These are phyloP conservation scores for Mamestra configurata DNA, from an alignment of 1,140 invertebrate species.

Conservation along the genomic window DNA sequence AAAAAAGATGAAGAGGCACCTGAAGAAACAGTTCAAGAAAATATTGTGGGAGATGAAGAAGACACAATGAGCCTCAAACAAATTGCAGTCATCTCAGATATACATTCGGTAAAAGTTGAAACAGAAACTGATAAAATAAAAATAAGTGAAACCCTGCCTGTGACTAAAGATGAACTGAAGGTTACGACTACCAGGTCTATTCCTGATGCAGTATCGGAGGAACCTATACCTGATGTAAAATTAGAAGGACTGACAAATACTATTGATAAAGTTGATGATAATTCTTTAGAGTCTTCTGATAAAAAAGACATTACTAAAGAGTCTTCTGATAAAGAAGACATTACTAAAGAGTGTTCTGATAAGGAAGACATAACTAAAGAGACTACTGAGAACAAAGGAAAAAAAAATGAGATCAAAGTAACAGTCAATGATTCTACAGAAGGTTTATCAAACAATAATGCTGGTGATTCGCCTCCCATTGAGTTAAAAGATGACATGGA, in stretches of 20 bases:
- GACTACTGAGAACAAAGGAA: background rate
- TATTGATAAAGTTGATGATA: background rate
- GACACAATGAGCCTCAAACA: no score
- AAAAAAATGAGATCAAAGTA: background rate
- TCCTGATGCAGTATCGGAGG: background rate
- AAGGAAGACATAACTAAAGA: background rate
- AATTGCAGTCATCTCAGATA: background rate
- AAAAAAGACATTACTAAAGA: no score
- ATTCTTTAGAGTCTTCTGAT: background rate
- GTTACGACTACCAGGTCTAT: background rate
- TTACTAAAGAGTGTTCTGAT: no score
- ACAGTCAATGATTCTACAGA: background rate
- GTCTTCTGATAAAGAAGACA: no score
- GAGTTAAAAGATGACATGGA: conserved; percentile 36
- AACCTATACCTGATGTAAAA: background rate
- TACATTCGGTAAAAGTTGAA: background rate
- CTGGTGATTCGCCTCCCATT: background rate
- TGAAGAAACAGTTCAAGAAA: background rate
- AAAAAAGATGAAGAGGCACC: background rate
- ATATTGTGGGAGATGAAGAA: background rate
- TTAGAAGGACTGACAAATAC: background rate
- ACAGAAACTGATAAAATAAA: background rate
- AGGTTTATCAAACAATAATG: background rate
- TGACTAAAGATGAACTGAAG: background rate
- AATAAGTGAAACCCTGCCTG: background rate